Evolutionary conservation across 2,797 vertebrate genomes (phyloP).

Genomic region (Acanthis flammea): DNA sequence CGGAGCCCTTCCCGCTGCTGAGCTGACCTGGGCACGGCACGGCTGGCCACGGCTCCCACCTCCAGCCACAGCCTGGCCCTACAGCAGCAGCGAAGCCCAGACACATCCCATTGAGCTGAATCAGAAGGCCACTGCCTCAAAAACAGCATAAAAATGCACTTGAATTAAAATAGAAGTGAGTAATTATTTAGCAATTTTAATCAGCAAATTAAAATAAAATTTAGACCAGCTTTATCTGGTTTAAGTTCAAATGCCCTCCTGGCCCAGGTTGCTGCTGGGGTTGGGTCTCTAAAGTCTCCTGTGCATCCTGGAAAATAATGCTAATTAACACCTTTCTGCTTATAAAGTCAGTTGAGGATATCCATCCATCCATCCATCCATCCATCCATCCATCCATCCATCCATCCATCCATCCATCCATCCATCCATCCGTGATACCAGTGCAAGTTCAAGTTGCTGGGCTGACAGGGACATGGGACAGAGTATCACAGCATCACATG

Average conservation of each 20-base stretch:
- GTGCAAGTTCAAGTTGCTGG: neutral
- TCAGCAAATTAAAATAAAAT: neutral
- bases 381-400: neutral
- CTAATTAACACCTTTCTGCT: neutral
- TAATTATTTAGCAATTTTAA: neutral
- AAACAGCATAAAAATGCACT: neutral
- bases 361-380: neutral
- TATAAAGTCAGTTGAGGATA: neutral
- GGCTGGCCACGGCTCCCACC: rapidly evolving
- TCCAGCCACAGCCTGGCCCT: too few relatives aligned
- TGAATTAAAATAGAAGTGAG: neutral
- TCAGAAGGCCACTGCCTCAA: neutral
- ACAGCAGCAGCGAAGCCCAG: too few relatives aligned
- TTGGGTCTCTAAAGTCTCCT: neutral
- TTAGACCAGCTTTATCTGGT: neutral
- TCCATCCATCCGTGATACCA: too few relatives aligned
- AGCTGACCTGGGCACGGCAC: neutral
- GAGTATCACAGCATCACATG: neutral
- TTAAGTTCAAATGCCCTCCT: neutral
- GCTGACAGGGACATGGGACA: neutral
- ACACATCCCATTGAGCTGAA: neutral
- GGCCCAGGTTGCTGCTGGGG: neutral
- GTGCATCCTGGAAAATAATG: neutral
- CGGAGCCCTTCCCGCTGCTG: rapidly evolving
- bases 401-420: too few relatives aligned